phyloP scores from a whole-genome alignment of 2,113 vertebrate species.

The Rhinogobius similis region DNA sequence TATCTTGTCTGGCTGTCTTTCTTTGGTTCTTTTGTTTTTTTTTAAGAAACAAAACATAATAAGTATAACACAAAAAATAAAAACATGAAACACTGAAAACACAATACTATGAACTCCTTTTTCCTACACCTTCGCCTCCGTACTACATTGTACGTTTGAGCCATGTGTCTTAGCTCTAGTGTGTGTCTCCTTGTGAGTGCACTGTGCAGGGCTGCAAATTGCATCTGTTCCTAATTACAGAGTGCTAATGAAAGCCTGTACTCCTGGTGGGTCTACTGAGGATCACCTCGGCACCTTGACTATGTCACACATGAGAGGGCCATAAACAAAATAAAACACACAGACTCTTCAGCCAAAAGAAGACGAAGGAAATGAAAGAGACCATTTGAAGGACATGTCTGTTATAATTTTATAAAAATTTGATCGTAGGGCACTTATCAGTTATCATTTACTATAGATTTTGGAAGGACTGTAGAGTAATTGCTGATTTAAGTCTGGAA shows the following conservation, averaged over 20 bases:
- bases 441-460: neutral
- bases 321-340: slow-evolving; percentile 23
- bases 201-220: slow-evolving; percentile 50
- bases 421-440: too few species aligned
- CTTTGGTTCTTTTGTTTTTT: too few species aligned
- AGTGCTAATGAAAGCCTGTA: slow-evolving; percentile 76
- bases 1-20: too few species aligned
- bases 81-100: neutral
- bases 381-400: neutral
- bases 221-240: slow-evolving; percentile 77
- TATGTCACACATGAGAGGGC: slow-evolving; percentile 17
- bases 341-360: slow-evolving; percentile 15
- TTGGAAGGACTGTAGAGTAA: neutral
- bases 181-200: slow-evolving; percentile 29
- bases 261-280: slow-evolving; percentile 61
- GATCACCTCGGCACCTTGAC: slow-evolving; percentile 39
- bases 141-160: neutral
- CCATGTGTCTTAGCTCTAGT: slow-evolving; percentile 18
- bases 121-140: neutral
- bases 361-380: slow-evolving; percentile 3
- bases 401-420: too few species aligned
- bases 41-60: too few species aligned
- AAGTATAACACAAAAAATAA: neutral
- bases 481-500: too few species aligned
- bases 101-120: neutral